Conservation (phyloP, 1,140 invertebrate species). For the Ectropis grisescens region DNA sequence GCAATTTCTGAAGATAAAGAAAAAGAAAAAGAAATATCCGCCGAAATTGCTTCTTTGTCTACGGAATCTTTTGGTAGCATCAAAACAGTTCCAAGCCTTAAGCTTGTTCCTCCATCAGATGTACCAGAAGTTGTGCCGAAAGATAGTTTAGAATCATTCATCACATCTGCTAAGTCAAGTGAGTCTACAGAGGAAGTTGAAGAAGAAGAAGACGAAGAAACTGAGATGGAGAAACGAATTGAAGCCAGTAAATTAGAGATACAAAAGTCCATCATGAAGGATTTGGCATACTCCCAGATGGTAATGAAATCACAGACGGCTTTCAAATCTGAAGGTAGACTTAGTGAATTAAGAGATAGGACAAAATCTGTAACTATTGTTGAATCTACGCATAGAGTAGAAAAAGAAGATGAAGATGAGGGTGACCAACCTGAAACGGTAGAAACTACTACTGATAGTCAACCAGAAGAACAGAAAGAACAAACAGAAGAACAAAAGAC, state of each 20-base stretch:
- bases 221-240: constrained; percentile 37
- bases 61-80: constrained; percentile 32
- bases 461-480: too few species aligned
- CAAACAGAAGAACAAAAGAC: constrained; percentile 4
- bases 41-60: constrained; percentile 14
- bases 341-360: too few species aligned
- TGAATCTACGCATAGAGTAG: constrained; percentile 9
- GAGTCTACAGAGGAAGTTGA: constrained; percentile 31
- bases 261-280: constrained; percentile 50
- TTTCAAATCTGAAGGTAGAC: constrained; percentile 18
- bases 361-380: constrained; percentile 20
- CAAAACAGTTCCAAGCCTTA: constrained; percentile 47
- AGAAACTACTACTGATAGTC: too few species aligned
- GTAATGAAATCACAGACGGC: constrained; percentile 25
- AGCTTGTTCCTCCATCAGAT: constrained; percentile 30
- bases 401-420: constrained; percentile 11
- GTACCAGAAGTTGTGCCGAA: constrained; percentile 18
- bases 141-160: constrained; percentile 42
- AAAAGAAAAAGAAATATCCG: constrained; percentile 14
- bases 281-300: constrained; percentile 41
- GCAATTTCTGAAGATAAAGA: constrained; percentile 28
- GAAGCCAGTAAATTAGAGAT: constrained; percentile 50
- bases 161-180: constrained; percentile 38
- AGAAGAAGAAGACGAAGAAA: constrained; percentile 21
- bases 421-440: constrained; percentile 1